Percentiles rank a stretch among this genome's conserved stretches.
These are phyloP conservation scores for Burhinus bistriatus DNA, from an alignment of 2,113 vertebrate genomes.

Conservation along the genomic window DNA sequence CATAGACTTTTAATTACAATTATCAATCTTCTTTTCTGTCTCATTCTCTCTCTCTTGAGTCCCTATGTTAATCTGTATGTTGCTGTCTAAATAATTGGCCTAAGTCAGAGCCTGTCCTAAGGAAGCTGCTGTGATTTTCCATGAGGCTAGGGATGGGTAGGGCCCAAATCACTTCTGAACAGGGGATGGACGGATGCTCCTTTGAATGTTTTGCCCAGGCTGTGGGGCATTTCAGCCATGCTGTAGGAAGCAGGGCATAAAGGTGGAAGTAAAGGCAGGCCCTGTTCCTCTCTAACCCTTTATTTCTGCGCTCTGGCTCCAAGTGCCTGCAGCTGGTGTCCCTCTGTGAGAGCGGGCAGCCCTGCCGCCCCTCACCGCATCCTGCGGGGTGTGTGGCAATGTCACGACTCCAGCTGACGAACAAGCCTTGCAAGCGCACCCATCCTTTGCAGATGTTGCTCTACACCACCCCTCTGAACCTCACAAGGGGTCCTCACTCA, in stretches of 20 bases:
- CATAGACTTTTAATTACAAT: conserved; percentile 30
- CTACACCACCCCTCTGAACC: background rate
- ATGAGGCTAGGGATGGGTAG: background rate
- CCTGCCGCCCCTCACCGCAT: rapidly evolving
- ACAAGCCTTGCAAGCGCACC: background rate
- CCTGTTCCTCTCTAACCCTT: background rate
- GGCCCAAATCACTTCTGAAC: background rate
- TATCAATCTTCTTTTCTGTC: conserved; percentile 39
- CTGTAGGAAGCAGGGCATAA: background rate
- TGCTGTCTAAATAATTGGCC: background rate
- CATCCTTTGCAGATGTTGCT: background rate
- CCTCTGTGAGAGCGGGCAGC: rapidly evolving
- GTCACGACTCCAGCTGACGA: rapidly evolving
- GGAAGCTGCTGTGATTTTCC: background rate
- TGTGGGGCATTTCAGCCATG: background rate
- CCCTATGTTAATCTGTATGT: background rate
- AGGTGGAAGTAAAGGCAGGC: background rate
- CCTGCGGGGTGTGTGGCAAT: background rate
- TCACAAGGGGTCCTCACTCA: background rate
- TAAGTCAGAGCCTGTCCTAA: background rate
- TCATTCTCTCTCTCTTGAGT: background rate
- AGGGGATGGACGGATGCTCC: background rate
- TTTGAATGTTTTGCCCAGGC: background rate
- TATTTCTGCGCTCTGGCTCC: background rate
- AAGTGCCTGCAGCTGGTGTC: too few relatives aligned